Evolutionary conservation across 1,140 invertebrate species (phyloP), one percentile per base, ranked within the genome.

Genomic region (Aphelinus certus): DNA sequence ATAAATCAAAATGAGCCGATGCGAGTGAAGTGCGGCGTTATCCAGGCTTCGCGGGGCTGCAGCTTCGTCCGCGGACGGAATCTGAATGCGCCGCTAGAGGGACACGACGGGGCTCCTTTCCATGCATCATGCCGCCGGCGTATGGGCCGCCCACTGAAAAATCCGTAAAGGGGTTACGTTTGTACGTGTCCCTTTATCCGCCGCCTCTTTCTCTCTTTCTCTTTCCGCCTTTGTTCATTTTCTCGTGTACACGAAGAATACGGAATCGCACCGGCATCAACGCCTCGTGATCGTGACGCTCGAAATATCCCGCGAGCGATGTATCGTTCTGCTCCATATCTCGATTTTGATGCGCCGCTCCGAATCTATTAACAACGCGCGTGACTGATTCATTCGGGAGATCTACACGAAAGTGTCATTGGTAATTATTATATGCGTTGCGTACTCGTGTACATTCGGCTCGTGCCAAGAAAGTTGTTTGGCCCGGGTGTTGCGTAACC

Each of bases 111-210:
- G 26, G 26, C 26, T 77, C 60, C 66, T 62, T 77, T 77, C 67
- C 71, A 77, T 79, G 75, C 77, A 77, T 78, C 69, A 76, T 76
- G 65, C 72, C 46, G 66, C 65, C 56, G 73, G 51, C 76, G 66
- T 72, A 77, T 55, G 58, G 71, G 71, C 76, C 77, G 71, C 62
- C 45, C 47, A 10, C 58, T 26, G 26, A 69, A 76, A 78, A 79
- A 81, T 79, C 78, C 71, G 75, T 76, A 79, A 79, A 76, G 69
- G 71, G 75, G 66, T 80, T 80, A 71, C 67, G 56, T 67, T 76
- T 60, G 71, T 81, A 77, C 77, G 76, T 81, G 75, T 70, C 78
- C 73, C 66, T 80, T 78, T 78, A 74, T 79, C 71, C 76, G 77
- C 67, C 66, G 47, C 47, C 53, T 67, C 64, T 66, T 1, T 10